A percentile compares a stretch with the other conserved stretches of the same genome.
These are phyloP conservation scores for Rhynchophorus ferrugineus DNA, from an alignment of 1,140 invertebrate genomes.

Conservation along the genomic window DNA sequence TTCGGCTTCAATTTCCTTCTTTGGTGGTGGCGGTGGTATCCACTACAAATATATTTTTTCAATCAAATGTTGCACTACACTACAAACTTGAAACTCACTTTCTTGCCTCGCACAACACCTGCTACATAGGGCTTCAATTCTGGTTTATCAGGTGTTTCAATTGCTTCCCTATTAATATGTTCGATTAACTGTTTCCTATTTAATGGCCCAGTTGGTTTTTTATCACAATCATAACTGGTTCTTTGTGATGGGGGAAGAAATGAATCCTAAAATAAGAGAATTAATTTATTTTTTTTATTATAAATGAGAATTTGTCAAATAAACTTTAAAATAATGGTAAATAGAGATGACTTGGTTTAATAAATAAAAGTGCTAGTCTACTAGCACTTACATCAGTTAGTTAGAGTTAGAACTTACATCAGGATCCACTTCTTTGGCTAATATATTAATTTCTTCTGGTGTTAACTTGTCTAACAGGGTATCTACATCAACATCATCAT, in stretches of 20 bases:
- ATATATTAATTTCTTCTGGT: slow-evolving; percentile 91
- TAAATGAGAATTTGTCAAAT: neutral
- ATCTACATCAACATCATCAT: slow-evolving; percentile 95
- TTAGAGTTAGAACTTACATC: slow-evolving; percentile 69
- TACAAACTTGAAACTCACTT: slow-evolving; percentile 52
- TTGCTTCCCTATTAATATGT: slow-evolving; percentile 94
- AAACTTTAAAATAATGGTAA: too few relatives aligned
- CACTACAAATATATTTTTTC: slow-evolving; percentile 54
- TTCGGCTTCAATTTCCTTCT: slow-evolving; percentile 71
- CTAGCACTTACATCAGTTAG: too few relatives aligned
- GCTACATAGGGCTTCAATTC: slow-evolving; percentile 90
- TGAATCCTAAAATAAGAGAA: slow-evolving; percentile 68
- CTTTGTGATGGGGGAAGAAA: slow-evolving; percentile 93
- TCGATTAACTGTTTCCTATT: slow-evolving; percentile 95
- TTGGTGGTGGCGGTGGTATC: slow-evolving; percentile 74
- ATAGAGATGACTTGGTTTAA: too few relatives aligned
- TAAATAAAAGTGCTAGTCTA: too few relatives aligned
- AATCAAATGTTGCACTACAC: neutral
- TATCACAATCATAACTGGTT: slow-evolving; percentile 91
- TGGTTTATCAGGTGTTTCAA: slow-evolving; percentile 95
- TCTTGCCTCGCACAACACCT: slow-evolving; percentile 84
- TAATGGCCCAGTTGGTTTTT: slow-evolving; percentile 89
- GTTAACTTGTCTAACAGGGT: slow-evolving; percentile 89
- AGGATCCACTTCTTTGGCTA: slow-evolving; percentile 98
- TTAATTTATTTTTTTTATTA: slow-evolving; percentile 50